A percentile compares a stretch with the other conserved stretches of the same genome.
Conservation (phyloP, 2,113 vertebrate genomes). For the Diphyllodes magnificus region DNA sequence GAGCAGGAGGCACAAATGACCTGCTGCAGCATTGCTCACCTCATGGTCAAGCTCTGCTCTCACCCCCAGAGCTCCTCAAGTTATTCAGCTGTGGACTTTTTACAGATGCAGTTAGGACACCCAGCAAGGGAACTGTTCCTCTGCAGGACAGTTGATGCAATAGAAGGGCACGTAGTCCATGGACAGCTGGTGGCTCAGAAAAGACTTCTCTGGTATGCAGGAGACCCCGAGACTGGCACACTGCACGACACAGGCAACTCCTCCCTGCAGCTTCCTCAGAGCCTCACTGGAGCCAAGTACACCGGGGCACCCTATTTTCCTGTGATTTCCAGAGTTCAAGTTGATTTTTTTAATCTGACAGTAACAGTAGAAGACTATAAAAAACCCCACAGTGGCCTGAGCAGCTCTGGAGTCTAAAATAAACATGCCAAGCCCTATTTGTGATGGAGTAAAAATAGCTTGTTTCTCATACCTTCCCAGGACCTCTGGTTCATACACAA, state of each 20-base stretch:
- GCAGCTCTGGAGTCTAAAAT: conserved; percentile 42
- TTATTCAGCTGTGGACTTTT: not conserved
- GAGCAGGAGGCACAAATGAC: not conserved
- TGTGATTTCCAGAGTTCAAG: conserved; percentile 1
- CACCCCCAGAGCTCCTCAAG: not conserved
- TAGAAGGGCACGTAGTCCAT: not conserved
- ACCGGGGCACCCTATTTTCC: not conserved
- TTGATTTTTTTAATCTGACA: conserved; percentile 38
- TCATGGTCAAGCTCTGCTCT: not conserved
- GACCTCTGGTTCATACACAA: conserved; percentile 11
- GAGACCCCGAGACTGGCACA: rapidly evolving
- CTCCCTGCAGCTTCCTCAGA: not conserved
- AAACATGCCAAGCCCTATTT: conserved; percentile 61
- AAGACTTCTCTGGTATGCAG: not conserved
- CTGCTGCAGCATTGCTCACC: not conserved
- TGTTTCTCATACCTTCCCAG: conserved; percentile 63
- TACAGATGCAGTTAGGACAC: not conserved
- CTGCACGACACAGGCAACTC: rapidly evolving
- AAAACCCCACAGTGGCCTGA: conserved; percentile 14
- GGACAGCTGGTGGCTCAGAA: not conserved
- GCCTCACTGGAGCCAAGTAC: not conserved
- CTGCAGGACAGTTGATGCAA: not conserved
- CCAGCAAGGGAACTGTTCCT: not conserved
- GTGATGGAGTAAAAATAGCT: conserved; percentile 69
- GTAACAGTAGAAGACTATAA: conserved; percentile 51